Percentiles rank a stretch among this genome's conserved stretches.
phyloP scores from a whole-genome alignment of 2,888 invertebrate genomes.

The Adineta ricciae region DNA sequence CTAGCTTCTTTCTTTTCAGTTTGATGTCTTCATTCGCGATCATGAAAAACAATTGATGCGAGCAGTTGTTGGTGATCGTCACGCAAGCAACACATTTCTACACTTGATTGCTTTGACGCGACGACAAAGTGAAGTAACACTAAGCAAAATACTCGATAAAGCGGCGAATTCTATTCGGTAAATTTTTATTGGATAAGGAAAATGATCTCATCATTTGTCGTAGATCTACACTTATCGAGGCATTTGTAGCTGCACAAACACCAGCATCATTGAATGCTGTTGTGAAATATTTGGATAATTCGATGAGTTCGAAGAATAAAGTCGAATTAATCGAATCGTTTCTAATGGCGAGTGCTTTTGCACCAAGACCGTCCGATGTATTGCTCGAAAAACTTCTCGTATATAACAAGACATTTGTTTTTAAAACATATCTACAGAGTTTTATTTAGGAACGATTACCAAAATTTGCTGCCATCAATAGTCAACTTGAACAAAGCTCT shows the following conservation, averaged over 20 bases:
- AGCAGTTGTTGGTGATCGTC: not conserved
- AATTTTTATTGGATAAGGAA: no score
- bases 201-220: no score
- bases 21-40: not conserved
- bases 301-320: not conserved
- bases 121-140: not conserved
- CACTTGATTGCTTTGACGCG: not conserved
- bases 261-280: not conserved
- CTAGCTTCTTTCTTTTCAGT: not conserved
- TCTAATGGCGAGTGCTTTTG: not conserved
- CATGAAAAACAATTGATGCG: not conserved
- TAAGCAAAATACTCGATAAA: not conserved
- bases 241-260: not conserved
- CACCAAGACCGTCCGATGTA: constrained; percentile 10
- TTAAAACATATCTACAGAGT: no score
- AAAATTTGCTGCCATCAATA: not conserved
- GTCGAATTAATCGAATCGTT: not conserved
- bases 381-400: not conserved
- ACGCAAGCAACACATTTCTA: not conserved
- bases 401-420: not conserved
- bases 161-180: not conserved
- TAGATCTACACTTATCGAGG: constrained; percentile 9
- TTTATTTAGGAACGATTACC: not conserved
- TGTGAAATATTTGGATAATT: not conserved
- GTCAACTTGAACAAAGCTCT: not conserved